Evolutionary conservation across 2,113 vertebrate genomes (phyloP).

Genomic region (Irena cyanogastra): DNA sequence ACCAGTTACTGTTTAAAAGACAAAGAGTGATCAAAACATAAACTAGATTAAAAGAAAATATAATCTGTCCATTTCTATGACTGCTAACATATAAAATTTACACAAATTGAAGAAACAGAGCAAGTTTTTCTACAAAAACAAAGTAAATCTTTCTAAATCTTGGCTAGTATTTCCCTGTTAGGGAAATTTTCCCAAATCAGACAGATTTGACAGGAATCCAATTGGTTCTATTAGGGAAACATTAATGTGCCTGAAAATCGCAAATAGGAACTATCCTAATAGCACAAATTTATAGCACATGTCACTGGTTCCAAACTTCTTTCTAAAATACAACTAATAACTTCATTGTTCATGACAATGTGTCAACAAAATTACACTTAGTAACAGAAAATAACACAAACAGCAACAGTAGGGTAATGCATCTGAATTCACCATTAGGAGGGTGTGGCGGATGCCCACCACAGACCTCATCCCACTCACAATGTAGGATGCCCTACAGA

Average conservation of each 20-base stretch:
- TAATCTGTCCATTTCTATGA: neutral
- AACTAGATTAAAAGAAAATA: neutral
- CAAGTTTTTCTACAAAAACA: neutral
- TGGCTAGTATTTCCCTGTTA: neutral
- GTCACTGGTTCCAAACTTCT: neutral
- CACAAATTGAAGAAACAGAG: neutral
- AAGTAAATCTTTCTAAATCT: neutral
- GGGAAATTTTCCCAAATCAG: neutral
- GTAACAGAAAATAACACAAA: neutral
- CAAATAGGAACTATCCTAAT: neutral
- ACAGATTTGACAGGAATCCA: neutral
- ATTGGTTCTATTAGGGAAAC: neutral
- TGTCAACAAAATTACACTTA: neutral
- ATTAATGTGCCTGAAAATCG: neutral
- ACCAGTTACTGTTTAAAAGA: neutral
- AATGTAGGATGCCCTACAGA: neutral
- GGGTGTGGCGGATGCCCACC: neutral
- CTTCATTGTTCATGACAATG: neutral
- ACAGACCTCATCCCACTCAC: neutral
- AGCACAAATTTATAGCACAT: neutral
- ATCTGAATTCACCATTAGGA: neutral
- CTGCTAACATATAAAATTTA: neutral
- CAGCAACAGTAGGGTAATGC: neutral
- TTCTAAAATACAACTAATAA: neutral
- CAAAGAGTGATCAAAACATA: neutral